phyloP scores from a whole-genome alignment of 1,140 invertebrate species.

The Pseudobourletiella spinata region DNA sequence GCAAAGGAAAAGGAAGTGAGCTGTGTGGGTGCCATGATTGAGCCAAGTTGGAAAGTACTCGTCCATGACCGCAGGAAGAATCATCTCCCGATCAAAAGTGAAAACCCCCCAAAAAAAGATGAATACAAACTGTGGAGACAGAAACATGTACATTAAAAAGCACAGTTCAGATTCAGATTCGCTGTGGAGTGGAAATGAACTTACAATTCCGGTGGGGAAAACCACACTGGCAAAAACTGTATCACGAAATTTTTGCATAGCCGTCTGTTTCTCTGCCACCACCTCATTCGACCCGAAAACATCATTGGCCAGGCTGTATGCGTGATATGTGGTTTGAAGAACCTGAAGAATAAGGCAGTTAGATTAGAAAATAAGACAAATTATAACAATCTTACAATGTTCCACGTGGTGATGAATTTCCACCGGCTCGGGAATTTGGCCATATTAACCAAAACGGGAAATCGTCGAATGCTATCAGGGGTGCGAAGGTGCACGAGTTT shows the following conservation, averaged over 20 bases:
- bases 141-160: background rate
- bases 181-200: conserved; percentile 22
- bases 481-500: conserved; percentile 19
- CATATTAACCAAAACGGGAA: conserved; percentile 10
- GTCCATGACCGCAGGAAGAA: conserved; percentile 71
- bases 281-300: conserved; percentile 59
- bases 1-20: conserved; percentile 58
- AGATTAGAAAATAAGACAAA: background rate
- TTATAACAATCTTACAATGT: background rate
- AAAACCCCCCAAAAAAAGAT: conserved; percentile 79
- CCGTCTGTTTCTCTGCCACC: conserved; percentile 53
- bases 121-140: conserved; percentile 65
- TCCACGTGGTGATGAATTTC: conserved; percentile 73
- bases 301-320: conserved; percentile 61
- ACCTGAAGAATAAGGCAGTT: background rate
- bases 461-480: conserved; percentile 5
- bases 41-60: conserved; percentile 70
- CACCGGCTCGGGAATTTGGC: conserved; percentile 61
- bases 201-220: conserved; percentile 62
- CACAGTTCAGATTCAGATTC: background rate
- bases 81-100: conserved; percentile 69
- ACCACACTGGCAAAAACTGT: conserved; percentile 58
- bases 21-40: conserved; percentile 81
- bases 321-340: conserved; percentile 51
- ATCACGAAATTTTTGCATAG: conserved; percentile 62